Evolutionary conservation across 1,140 invertebrate species (phyloP), one percentile per base, ranked within the genome.

Genomic region (Portunus trituberculatus): DNA sequence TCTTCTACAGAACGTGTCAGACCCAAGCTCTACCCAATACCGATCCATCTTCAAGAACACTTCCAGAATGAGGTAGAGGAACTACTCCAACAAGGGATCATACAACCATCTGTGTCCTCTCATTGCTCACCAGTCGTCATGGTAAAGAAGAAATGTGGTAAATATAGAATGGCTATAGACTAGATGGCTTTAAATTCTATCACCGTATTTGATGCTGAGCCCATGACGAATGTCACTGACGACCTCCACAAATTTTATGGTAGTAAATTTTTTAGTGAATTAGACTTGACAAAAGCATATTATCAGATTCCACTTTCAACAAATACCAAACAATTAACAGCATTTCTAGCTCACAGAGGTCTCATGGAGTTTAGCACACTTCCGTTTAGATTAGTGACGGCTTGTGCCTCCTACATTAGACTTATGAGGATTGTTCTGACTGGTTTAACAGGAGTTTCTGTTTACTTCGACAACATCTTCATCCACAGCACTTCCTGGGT

Each of bases 391-490:
- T 52, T 90, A 0, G 32, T 93, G 8, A 90, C 86, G 20, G 93
- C 93, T 29, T 94, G 93, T 76, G 88, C 88, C 46, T 93, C 93
- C 6, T 91, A 94, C 45, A 83, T 59, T 14, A 46, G 86, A 14
- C 52, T 94, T 7, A 94, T 94, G 93, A 48, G 93, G 8, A n/a
- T 93, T 46, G 93, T 94, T 4, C 91, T 93, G n/a, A 32, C 32
- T 10, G 46, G 52, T 31, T 32, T 94, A 28, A 4, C 28, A 0
- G 46, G 91, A 45, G 88, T 94, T 25, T n/a, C 46, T 0, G 93
- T 94, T 29, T 92, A 94, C 46, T 94, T 94, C 91, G 88, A 94
- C 28, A 94, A 91, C 29, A 94, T 92, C 52, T 94, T 94, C 29
- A 31, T 94, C 16, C 32, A 88, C 39, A 25, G 32, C 25, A 20